Evolutionary conservation across 2,888 invertebrate species (phyloP).

Genomic region (Hypena proboscidalis): DNA sequence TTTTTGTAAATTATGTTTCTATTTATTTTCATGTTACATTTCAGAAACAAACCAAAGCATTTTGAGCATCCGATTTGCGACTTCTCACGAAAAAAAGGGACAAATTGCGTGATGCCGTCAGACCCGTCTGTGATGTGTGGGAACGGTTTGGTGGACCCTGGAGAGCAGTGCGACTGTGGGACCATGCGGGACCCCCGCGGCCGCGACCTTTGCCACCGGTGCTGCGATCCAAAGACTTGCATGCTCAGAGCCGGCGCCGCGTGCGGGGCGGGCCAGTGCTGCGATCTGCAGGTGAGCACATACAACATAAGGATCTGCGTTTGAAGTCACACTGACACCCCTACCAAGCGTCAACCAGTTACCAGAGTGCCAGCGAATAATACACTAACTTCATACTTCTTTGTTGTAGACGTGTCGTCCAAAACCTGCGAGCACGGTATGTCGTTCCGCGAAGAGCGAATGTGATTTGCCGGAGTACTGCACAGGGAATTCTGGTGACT

Average conservation of each 20-base stretch:
- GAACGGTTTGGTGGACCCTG: slow-evolving; percentile 97
- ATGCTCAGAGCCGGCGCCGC: slow-evolving; percentile 94
- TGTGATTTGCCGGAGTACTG: slow-evolving; percentile 99
- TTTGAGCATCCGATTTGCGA: too few species aligned
- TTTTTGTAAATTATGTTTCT: too few species aligned
- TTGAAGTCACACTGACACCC: too few species aligned
- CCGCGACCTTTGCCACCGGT: slow-evolving; percentile 89
- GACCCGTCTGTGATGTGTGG: slow-evolving; percentile 97
- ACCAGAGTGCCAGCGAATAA: too few species aligned
- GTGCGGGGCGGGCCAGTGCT: slow-evolving; percentile 97
- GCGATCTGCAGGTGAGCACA: slow-evolving; percentile 86
- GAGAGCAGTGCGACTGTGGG: slow-evolving; percentile 98
- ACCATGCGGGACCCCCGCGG: slow-evolving; percentile 86
- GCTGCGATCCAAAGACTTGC: slow-evolving; percentile 95
- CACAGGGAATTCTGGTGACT: slow-evolving; percentile 96
- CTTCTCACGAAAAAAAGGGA: too few species aligned
- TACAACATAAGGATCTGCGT: too few species aligned
- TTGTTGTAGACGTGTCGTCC: slow-evolving; percentile 87
- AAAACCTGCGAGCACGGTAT: slow-evolving; percentile 90
- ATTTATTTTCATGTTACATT: too few species aligned
- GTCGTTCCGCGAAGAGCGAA: slow-evolving; percentile 92
- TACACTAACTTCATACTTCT: not conserved
- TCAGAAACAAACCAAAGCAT: slow-evolving; percentile 92
- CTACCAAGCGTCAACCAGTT: too few species aligned
- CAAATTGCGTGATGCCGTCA: too few species aligned